A percentile compares a stretch with the other conserved stretches of the same genome.
Conservation (phyloP, 2,113 vertebrate species). For the Mobula hypostoma region DNA sequence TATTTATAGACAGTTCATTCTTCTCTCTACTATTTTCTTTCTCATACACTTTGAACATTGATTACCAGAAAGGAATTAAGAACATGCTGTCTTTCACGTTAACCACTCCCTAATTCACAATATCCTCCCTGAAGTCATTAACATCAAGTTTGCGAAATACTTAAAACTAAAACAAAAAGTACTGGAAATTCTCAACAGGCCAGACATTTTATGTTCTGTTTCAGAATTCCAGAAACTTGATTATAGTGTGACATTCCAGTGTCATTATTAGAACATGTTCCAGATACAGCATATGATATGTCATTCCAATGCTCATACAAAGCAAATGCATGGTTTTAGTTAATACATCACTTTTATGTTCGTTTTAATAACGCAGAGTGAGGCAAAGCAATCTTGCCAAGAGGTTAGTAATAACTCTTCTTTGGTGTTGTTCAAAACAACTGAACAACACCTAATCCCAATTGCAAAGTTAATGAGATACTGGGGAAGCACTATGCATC, state of each 20-base stretch:
- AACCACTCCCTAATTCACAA: neutral
- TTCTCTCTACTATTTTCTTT: neutral
- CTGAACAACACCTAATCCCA: neutral
- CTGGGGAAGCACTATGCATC: neutral
- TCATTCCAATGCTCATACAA: neutral
- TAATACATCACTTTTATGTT: neutral
- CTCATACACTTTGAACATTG: neutral
- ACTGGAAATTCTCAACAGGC: neutral
- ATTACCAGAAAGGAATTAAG: neutral
- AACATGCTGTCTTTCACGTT: neutral
- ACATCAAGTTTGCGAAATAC: neutral
- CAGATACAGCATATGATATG: neutral
- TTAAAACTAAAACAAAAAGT: neutral
- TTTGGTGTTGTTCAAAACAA: neutral
- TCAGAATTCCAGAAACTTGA: neutral
- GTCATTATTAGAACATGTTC: neutral
- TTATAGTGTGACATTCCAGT: neutral
- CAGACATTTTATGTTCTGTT: neutral
- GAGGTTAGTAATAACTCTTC: neutral
- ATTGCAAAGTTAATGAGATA: neutral
- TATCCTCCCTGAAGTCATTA: conserved; percentile 6
- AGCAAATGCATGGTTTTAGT: neutral
- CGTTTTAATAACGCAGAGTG: neutral
- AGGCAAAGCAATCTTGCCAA: neutral
- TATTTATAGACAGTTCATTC: neutral